A percentile compares a stretch with the other conserved stretches of the same genome.
Evolutionary conservation across 1,140 invertebrate species (phyloP).

Genomic region (Mamestra configurata): DNA sequence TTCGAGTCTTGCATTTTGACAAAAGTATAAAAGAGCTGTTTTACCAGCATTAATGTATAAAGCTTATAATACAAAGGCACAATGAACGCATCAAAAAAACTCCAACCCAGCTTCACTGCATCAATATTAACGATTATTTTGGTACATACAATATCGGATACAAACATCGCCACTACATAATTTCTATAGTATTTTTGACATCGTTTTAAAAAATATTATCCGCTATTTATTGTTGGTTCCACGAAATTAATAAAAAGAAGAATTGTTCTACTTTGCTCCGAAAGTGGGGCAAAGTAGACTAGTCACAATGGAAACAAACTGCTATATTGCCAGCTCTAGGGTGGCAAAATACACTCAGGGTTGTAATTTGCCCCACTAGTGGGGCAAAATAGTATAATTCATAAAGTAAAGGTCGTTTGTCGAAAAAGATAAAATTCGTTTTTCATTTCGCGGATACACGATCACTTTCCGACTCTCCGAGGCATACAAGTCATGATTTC

Average conservation of each 20-base stretch:
- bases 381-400: no score
- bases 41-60: conserved; percentile 9
- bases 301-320: no score
- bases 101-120: conserved; percentile 8
- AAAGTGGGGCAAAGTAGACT: no score
- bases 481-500: conserved; percentile 28
- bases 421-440: neutral
- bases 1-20: no score
- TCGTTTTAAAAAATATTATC: conserved; percentile 18
- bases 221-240: conserved; percentile 8
- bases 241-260: neutral
- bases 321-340: no score
- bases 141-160: conserved; percentile 29
- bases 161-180: conserved; percentile 9
- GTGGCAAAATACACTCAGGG: no score
- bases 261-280: no score
- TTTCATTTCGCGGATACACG: neutral
- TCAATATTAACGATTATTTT: conserved; percentile 29
- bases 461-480: neutral
- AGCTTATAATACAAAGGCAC: conserved; percentile 50
- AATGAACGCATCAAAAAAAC: conserved; percentile 25
- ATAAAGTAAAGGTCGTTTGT: neutral
- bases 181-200: conserved; percentile 16
- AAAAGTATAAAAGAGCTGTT: no score
- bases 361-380: no score